These are phyloP conservation scores for Lytechinus pictus DNA, from an alignment of 35 echinoderm and acorn worm genomes.

Conservation along the genomic window DNA sequence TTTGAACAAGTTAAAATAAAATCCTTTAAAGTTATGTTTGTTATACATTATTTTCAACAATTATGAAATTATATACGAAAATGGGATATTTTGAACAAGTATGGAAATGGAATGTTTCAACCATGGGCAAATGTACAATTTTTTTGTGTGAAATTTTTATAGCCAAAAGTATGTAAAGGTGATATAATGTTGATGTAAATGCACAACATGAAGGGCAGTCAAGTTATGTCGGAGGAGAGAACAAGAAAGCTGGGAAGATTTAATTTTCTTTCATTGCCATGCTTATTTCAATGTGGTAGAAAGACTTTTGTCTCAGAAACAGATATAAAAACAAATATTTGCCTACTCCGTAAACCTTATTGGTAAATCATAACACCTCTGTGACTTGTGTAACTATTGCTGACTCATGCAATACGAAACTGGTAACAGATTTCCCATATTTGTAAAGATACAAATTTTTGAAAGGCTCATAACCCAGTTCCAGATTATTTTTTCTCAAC, in stretches of 20 bases:
- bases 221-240: neutral
- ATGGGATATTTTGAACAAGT: neutral
- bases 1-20: neutral
- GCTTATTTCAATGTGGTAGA: neutral
- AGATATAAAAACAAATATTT: neutral
- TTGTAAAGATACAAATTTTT: neutral
- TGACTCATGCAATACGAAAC: neutral
- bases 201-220: neutral
- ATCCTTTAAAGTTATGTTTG: neutral
- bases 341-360: neutral
- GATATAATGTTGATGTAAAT: neutral
- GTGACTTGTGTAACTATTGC: neutral
- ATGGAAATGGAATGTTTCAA: neutral
- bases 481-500: neutral
- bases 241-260: neutral
- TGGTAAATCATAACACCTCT: too few relatives aligned
- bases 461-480: neutral
- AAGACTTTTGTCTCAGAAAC: neutral
- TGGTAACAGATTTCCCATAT: neutral
- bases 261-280: neutral
- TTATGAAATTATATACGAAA: neutral
- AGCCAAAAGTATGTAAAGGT: neutral
- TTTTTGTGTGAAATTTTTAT: neutral
- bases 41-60: neutral
- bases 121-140: neutral